Evolutionary conservation across 1,140 invertebrate species (phyloP), one percentile per base, ranked within the genome.

Genomic region (Cecropterus lyciades): DNA sequence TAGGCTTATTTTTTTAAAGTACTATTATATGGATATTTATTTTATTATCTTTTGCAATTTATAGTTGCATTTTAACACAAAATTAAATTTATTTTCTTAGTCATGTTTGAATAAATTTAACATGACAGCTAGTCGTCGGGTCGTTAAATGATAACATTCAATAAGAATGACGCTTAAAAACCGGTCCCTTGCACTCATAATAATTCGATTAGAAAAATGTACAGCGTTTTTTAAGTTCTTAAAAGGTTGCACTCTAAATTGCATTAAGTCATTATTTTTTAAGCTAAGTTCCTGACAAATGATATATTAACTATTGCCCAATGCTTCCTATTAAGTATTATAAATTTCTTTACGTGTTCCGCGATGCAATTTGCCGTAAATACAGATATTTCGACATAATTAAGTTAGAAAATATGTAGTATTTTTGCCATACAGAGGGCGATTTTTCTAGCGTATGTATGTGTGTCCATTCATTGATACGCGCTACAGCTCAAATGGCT

Each of bases 231-330:
- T 67, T 70, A 81, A 82, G 82, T 74, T 76, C 70, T 83, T 86
- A 82, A 84, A 85, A 82, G 77, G 77, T 80, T 82, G 75, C 80
- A 79, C 66, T 79, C 72, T 65, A 87, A 87, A 85, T 82, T 78
- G 74, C 79, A 84, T 85, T 82, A 84, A 77, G 33, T 0, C 33
- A 37, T 37, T 37, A 37, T 37, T 9, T 11, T 37, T 4, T 4
- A 33, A 11, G 11, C 10, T 10, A 84, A 84, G 69, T 77, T 77
- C 56, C 27, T 30, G 27, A 91, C 82, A 85, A 86, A 91, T 75
- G 84, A 79, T 77, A 64, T 80, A 85, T 88, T 90, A 86, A 90
- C 77, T 84, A 85, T 90, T 30, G 27, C 27, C 7, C 0, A 76
- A 70, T 80, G 62, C 69, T 56, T 43, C 73, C 48, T 62, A 72